Percentiles rank a stretch among this genome's conserved stretches.
phyloP scores from a whole-genome alignment of 2,113 vertebrate species.

The Daubentonia madagascariensis region DNA sequence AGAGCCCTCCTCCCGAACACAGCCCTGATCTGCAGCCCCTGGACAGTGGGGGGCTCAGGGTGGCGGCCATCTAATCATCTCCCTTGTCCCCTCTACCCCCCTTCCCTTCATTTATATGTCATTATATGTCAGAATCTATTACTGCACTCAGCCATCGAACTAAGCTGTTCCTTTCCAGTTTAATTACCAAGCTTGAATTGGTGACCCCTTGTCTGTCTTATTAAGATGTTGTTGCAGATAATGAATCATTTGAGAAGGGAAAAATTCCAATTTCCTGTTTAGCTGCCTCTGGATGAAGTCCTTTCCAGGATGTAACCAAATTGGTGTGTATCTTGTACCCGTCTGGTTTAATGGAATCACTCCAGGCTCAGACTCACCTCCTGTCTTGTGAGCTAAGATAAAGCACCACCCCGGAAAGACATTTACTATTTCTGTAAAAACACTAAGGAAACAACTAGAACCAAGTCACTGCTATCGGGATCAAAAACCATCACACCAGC shows the following conservation, averaged over 20 bases:
- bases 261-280: constrained; percentile 74
- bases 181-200: constrained; percentile 57
- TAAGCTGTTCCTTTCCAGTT: constrained; percentile 60
- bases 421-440: not conserved
- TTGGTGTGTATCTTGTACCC: not conserved
- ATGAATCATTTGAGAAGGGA: constrained; percentile 9
- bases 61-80: accelerated
- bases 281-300: constrained; percentile 53
- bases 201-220: constrained; percentile 56
- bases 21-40: accelerated
- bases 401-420: not conserved
- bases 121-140: not conserved
- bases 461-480: not conserved
- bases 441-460: not conserved
- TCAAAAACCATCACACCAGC: not conserved
- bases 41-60: not conserved
- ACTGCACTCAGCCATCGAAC: not conserved
- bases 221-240: constrained; percentile 51
- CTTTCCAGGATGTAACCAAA: constrained; percentile 24
- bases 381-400: not conserved
- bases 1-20: not conserved
- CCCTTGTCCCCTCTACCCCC: not conserved
- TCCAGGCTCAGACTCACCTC: not conserved
- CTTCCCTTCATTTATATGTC: not conserved
- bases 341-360: accelerated